Evolutionary conservation across 2,888 invertebrate species (phyloP), one percentile per base, ranked within the genome.

Genomic region (Sarcophaga carnaria): DNA sequence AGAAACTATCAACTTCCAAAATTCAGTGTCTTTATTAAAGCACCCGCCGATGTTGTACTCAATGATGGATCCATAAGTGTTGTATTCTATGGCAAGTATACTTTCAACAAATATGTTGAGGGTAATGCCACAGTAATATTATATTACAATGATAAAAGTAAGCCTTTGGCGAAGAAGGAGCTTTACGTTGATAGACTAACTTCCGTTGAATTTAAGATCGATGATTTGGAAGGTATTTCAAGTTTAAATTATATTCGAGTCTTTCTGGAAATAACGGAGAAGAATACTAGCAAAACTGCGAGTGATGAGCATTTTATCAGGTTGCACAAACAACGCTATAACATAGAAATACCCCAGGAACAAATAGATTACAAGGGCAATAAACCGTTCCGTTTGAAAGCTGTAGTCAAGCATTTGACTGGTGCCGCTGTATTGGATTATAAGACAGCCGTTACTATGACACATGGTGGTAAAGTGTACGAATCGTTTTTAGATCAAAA

Each of bases 151-250:
- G 11, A 60, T 20, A 5, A 4, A 17, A 6, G 0, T 17, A 17
- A 8, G 60, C 20, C 20, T 2, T 5, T 6, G 64, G 64, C 63
- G 0, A 60, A 60, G 98, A 45, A 95, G 96, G 74, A 96, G 96
- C 88, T 98, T 98, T 0, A 97, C 97, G 27, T 94, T 98, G 45
- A 98, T 98, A 45, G 95, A 96, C 92, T 98, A 98, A 98, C 96
- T 95, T 81, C 96, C 98, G 89, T 95, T 96, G 88, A 96, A 96
- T 0, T 94, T 93, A 27, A 94, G 12, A 10, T 25, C 11, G 27
- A 71, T 0, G 49, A 54, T 4, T 8, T 12, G 17, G 17, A 17
- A 3, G 6, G 37, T 17, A 4, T 37, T 8, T n/a, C 22, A n/a
- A n/a, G 2, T 60, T 60, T n/a, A n/a, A 0, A 60, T 60, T 0